A percentile compares a stretch with the other conserved stretches of the same genome.
Conservation (phyloP, 2,888 invertebrate genomes). For the Tenthredo livida region DNA sequence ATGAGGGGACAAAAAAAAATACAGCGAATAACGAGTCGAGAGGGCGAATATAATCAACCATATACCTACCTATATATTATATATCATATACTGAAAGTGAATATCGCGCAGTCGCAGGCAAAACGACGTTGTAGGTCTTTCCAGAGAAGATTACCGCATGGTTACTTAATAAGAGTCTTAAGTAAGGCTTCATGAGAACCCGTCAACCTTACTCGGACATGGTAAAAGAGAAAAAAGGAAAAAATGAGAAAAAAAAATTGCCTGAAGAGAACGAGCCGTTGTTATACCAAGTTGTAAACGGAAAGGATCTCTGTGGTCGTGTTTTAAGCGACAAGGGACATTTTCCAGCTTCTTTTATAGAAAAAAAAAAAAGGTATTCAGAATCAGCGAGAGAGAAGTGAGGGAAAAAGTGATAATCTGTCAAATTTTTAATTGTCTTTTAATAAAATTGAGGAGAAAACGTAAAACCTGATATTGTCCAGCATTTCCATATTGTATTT, state of each 20-base stretch:
- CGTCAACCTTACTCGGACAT: slow-evolving; percentile 12
- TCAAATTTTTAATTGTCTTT: too few species aligned
- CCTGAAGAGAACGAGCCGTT: neutral
- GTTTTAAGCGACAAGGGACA: neutral
- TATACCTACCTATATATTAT: too few species aligned
- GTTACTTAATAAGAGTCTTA: slow-evolving; percentile 72
- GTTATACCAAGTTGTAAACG: neutral
- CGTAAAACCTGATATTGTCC: too few species aligned
- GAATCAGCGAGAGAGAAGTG: too few species aligned
- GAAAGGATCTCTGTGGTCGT: neutral
- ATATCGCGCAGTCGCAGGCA: neutral
- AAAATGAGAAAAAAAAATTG: neutral
- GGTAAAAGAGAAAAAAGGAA: neutral
- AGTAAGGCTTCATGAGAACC: slow-evolving; percentile 64
- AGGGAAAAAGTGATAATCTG: too few species aligned
- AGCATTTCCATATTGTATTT: too few species aligned
- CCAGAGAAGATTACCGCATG: slow-evolving; percentile 69
- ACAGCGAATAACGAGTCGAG: neutral
- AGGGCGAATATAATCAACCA: neutral
- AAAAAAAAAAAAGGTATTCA: too few species aligned
- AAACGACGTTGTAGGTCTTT: slow-evolving; percentile 68
- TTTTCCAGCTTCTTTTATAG: neutral
- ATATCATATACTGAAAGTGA: neutral
- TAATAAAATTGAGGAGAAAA: neutral
- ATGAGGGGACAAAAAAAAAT: neutral